These are phyloP conservation scores for Cyprinodon variegatus DNA, from an alignment of 2,113 vertebrate genomes.

Conservation along the genomic window DNA sequence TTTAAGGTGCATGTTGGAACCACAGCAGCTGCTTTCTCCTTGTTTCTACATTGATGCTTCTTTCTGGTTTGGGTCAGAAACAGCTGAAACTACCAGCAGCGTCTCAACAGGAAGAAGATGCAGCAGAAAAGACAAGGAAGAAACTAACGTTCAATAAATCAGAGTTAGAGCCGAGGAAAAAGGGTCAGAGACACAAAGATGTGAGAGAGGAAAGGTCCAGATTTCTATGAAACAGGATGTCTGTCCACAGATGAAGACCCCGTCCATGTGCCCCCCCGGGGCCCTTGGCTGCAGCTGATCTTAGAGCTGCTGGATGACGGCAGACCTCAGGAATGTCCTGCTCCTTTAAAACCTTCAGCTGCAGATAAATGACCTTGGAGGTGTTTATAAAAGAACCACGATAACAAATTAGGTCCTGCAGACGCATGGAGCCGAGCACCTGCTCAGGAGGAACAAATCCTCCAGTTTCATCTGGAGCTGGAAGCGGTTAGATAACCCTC, in stretches of 20 bases:
- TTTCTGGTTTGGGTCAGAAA: not conserved
- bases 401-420: not conserved
- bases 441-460: too few relatives aligned
- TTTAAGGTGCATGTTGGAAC: too few relatives aligned
- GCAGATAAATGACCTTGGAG: slow-evolving; percentile 36
- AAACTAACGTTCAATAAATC: not conserved
- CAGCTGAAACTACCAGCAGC: not conserved
- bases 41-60: not conserved
- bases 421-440: too few relatives aligned
- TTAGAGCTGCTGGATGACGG: too few relatives aligned
- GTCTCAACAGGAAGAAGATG: too few relatives aligned
- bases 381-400: slow-evolving; percentile 43
- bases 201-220: not conserved
- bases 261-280: too few relatives aligned
- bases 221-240: too few relatives aligned
- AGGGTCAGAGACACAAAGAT: not conserved
- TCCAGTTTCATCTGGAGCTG: too few relatives aligned
- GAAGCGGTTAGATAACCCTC: too few relatives aligned
- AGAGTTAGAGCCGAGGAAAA: not conserved
- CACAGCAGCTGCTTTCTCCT: not conserved
- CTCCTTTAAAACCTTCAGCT: not conserved
- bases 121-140: too few relatives aligned
- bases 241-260: not conserved
- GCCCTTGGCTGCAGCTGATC: too few relatives aligned
- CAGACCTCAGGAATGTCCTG: not conserved